Conservation (phyloP, 1,140 invertebrate species). For the Tribolium castaneum region DNA sequence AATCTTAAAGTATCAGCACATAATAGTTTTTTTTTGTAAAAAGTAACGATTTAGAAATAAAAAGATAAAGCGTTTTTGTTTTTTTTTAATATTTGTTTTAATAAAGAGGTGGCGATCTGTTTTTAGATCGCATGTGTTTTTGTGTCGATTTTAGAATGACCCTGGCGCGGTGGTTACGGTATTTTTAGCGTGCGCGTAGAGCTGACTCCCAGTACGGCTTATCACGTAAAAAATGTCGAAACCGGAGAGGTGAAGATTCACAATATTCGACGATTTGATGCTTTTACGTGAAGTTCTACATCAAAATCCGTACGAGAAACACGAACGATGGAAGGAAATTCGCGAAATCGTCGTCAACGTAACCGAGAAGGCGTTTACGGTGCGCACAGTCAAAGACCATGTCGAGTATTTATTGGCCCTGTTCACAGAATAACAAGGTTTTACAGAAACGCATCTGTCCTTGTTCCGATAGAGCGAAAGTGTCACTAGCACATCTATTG, state of each 20-base stretch:
- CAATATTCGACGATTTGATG: not conserved
- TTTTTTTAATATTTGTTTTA: too few relatives aligned
- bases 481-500: too few relatives aligned
- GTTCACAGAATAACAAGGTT: too few relatives aligned
- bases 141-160: not conserved
- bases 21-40: too few relatives aligned
- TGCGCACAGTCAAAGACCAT: slow-evolving; percentile 14
- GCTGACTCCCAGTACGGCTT: not conserved
- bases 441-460: too few relatives aligned
- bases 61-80: too few relatives aligned
- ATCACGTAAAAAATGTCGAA: not conserved
- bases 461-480: too few relatives aligned
- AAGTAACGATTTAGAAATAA: too few relatives aligned
- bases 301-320: slow-evolving; percentile 8
- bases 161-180: not conserved
- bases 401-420: slow-evolving; percentile 5
- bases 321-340: slow-evolving; percentile 1
- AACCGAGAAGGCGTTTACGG: slow-evolving; percentile 13
- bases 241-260: slow-evolving; percentile 23
- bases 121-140: too few relatives aligned
- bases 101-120: too few relatives aligned
- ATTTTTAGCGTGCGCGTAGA: not conserved
- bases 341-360: not conserved
- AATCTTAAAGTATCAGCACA: too few relatives aligned
- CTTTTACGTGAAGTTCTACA: slow-evolving; percentile 26